Percentiles rank a stretch among this genome's conserved stretches.
These are phyloP conservation scores for Daboia siamensis DNA, from an alignment of 2,113 vertebrate genomes.

Conservation along the genomic window DNA sequence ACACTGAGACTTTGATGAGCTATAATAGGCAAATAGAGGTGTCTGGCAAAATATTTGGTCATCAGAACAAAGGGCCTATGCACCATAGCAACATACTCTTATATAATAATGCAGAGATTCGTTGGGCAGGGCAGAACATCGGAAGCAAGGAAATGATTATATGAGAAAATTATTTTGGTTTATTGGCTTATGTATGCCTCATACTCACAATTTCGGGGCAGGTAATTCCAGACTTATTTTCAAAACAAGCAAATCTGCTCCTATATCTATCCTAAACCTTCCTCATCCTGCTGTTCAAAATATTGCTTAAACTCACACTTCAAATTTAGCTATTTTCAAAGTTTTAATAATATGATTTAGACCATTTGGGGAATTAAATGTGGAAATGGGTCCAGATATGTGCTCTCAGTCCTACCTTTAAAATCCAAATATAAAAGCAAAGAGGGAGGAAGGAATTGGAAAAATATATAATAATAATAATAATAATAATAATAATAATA, in stretches of 20 bases:
- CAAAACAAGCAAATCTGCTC: not conserved
- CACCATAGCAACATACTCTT: not conserved
- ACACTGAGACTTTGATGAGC: not conserved
- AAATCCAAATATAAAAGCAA: not conserved
- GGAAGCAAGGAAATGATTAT: not conserved
- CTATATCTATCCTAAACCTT: not conserved
- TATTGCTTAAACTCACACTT: not conserved
- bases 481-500: no score
- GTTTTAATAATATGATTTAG: not conserved
- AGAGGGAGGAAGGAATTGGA: not conserved
- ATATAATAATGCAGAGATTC: fast-evolving
- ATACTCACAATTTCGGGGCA: not conserved
- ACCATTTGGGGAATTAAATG: not conserved
- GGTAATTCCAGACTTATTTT: not conserved
- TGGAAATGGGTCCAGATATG: not conserved
- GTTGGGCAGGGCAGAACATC: not conserved
- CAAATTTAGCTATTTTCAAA: not conserved
- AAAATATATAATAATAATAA: no score
- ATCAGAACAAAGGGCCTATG: not conserved
- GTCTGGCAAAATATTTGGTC: not conserved
- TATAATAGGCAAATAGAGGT: not conserved
- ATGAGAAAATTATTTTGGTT: not conserved
- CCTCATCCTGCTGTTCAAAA: not conserved
- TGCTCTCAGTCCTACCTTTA: not conserved
- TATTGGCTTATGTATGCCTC: not conserved